Base-by-base conservation (phyloP, 64 coral and sea anemone species). In the Montipora foliosa region DNA sequence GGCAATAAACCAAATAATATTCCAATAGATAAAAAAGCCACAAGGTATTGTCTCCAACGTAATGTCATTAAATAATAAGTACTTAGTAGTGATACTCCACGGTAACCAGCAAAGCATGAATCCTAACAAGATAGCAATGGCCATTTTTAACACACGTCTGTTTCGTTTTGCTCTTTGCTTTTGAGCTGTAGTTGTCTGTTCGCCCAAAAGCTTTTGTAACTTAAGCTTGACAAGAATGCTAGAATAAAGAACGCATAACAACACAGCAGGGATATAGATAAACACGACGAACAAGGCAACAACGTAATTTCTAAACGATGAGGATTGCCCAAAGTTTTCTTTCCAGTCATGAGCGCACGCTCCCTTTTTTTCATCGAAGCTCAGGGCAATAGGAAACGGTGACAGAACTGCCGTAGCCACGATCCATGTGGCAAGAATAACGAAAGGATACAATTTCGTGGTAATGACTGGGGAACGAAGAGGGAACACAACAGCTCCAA, bases 401-500 rank as follows among this genome's bases (percentile, higher is more conserved):
- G 74, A 47, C 2, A 13, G 13, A 6, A 76, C 5, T 76, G 74
- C 44, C 7, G 46, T 47, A 29, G 74, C 6, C 2, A 76, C 74
- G 29, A 76, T 47, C 74, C 74, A 76, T 12, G 74, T 76, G 7
- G 12, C 12, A 20, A 76, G 44, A 76, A 76, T 76, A 44, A 76
- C 7, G 8, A 76, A 45, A 11, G 29, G 74, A 76, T 7, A 44
- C 74, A 46, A 5, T 20, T 76, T 76, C 8, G 74, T 46, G 22
- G 29, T 76, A 44, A 76, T 44, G 2, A 76, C 10, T 46, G 4
- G 25, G 44, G 74, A 11, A 76, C 74, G 74, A 29, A 76, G 29
- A 4, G 60, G 81, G 47, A 84, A 67, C 13, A 84, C 25, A 6
- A 84, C 58, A 22, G 60, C 81, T 16, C 61, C 59, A 84, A 84